phyloP scores from a whole-genome alignment of 2,888 invertebrate genomes.

The Rotaria macrura region DNA sequence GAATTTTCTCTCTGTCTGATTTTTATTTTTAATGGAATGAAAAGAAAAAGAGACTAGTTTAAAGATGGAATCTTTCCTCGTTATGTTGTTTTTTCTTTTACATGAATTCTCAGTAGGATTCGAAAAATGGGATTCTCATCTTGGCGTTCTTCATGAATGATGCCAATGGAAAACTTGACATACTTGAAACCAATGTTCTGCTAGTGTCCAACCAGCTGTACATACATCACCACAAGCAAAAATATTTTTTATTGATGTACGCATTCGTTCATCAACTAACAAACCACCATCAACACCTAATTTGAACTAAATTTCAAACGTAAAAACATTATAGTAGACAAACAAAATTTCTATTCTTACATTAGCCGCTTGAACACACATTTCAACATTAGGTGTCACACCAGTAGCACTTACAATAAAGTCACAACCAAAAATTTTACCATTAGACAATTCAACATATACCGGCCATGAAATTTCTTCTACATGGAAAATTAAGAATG shows the following conservation, averaged over 20 bases:
- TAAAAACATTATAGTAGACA: not conserved
- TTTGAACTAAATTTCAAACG: slow-evolving; percentile 39
- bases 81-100: too few relatives aligned
- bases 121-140: too few relatives aligned
- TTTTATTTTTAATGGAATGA: too few relatives aligned
- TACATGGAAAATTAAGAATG: not conserved
- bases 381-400: slow-evolving; percentile 55
- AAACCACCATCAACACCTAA: slow-evolving; percentile 65
- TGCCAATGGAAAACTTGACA: not conserved
- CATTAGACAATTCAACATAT: slow-evolving; percentile 64
- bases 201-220: slow-evolving; percentile 62
- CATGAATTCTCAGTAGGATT: too few relatives aligned
- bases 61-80: too few relatives aligned
- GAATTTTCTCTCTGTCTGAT: too few relatives aligned
- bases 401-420: slow-evolving; percentile 90
- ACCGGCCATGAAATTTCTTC: slow-evolving; percentile 56
- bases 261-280: slow-evolving; percentile 71
- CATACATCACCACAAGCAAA: slow-evolving; percentile 94
- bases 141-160: too few relatives aligned
- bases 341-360: slow-evolving; percentile 26
- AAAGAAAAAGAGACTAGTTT: too few relatives aligned
- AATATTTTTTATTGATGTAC: slow-evolving; percentile 65
- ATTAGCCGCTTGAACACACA: slow-evolving; percentile 37
- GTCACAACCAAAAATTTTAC: slow-evolving; percentile 66
- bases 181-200: slow-evolving; percentile 63